phyloP scores from a whole-genome alignment of 2,888 invertebrate genomes.

The Agrochola lota region DNA sequence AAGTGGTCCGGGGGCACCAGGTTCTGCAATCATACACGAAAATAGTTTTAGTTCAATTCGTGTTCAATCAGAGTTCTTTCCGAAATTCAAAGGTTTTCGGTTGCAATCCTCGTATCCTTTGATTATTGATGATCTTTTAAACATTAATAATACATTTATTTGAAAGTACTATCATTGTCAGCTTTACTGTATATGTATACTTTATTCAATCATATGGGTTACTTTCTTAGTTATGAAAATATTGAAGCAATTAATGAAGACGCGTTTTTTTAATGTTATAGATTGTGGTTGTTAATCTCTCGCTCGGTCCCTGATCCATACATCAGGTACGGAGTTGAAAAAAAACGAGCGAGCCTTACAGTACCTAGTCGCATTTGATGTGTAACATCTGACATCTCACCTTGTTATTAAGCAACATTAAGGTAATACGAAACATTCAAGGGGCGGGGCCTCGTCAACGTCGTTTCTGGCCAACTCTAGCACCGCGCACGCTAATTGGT shows the following conservation, averaged over 20 bases:
- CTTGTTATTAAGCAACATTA: too few species aligned
- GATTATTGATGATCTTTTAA: too few species aligned
- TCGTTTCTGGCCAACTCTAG: too few species aligned
- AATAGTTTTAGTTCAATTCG: background rate
- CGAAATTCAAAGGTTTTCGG: background rate
- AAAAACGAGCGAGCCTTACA: too few species aligned
- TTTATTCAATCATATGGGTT: background rate
- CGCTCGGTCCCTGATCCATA: background rate
- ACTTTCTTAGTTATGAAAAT: background rate
- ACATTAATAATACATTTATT: too few species aligned
- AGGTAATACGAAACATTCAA: too few species aligned
- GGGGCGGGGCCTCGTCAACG: too few species aligned
- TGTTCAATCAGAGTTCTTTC: background rate
- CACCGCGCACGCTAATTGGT: too few species aligned
- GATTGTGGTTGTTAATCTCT: background rate
- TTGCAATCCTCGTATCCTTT: background rate
- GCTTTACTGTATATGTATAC: background rate
- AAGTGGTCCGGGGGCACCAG: constrained; percentile 95
- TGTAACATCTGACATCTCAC: too few species aligned
- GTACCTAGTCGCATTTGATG: too few species aligned
- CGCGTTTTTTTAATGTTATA: background rate
- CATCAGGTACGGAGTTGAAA: too few species aligned
- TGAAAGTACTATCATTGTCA: too few species aligned
- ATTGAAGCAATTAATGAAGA: background rate
- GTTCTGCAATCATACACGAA: constrained; percentile 80